Evolutionary conservation across 1,140 invertebrate species (phyloP), one percentile per base, ranked within the genome.

Genomic region (Eulimnadia texana): DNA sequence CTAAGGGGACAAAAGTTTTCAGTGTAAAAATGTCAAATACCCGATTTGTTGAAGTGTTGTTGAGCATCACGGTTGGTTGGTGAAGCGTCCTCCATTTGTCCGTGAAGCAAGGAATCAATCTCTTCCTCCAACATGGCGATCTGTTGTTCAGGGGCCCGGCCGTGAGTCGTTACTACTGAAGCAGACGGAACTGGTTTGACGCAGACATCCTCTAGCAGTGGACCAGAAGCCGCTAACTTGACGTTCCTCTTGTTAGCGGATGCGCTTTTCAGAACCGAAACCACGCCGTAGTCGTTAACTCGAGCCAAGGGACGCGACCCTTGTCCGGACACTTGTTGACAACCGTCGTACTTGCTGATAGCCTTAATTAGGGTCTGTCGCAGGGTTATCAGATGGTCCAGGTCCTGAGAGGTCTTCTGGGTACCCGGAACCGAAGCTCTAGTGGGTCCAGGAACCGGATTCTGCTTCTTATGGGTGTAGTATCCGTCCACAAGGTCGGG

Each of bases 81-180:
- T 42, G 33, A 42, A 42, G 33, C 33, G 33, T 42, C 33, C 6
- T 42, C 33, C 6, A 64, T 64, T 19, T 62, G 60, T 22, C 71
- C 72, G 62, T 72, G 71, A 16, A 73, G 58, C 13, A 73, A 64
- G 1, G 66, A 66, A 63, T 73, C 72, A 20, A 73, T 72, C 56
- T 72, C 72, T 61, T 68, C 69, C 58, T 73, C 72, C 20, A 71
- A 52, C 20, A 68, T 51, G n/a, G 66, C 24, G 47, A 64, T 55
- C 22, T 63, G 63, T 9, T 63, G 61, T 11, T 63, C 64, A 55
- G 22, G 58, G 58, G 66, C 10, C 58, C 62, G 6, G 52, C 53
- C 25, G 64, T 65, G 28, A 25, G 19, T 58, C 55, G 28, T 58
- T 27, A 33, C 6, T 9, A 16, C 33, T 9, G 33, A 6, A 42